Percentiles rank a stretch among this genome's conserved stretches.
phyloP scores from a whole-genome alignment of 2,113 vertebrate genomes.

The Coptodon rendalli region DNA sequence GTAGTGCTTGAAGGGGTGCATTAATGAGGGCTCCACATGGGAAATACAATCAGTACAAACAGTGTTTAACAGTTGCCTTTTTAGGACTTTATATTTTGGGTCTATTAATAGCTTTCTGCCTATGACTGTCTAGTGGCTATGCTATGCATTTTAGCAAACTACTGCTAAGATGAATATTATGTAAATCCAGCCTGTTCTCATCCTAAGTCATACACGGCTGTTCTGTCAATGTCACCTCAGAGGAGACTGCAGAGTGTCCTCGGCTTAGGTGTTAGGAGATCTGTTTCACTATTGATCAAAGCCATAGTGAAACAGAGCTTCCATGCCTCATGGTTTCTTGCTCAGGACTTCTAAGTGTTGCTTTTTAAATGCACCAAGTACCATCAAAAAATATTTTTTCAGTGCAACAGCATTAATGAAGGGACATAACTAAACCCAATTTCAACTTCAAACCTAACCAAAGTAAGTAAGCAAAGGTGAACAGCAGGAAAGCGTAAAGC shows the following conservation, averaged over 20 bases:
- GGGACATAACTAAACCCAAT: background rate
- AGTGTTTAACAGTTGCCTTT: accelerated
- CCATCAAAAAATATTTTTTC: background rate
- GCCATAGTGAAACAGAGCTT: background rate
- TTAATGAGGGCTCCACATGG: background rate
- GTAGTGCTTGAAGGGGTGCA: background rate
- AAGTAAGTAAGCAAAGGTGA: background rate
- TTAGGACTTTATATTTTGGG: background rate
- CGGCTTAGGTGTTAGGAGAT: background rate
- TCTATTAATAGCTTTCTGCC: background rate
- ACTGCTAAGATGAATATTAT: background rate
- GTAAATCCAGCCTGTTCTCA: background rate
- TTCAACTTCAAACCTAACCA: background rate
- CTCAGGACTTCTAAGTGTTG: background rate
- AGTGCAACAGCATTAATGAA: background rate
- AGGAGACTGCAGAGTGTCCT: background rate
- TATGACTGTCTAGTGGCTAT: background rate
- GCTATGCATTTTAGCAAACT: background rate
- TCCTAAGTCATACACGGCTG: background rate
- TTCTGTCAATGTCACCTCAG: background rate
- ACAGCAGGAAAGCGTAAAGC: background rate
- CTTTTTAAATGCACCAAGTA: background rate
- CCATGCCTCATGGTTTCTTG: background rate
- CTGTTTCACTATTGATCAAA: background rate
- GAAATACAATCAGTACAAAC: background rate